Base-by-base conservation (phyloP, 2,888 invertebrate genomes). In the Petrophora chlorosata region DNA sequence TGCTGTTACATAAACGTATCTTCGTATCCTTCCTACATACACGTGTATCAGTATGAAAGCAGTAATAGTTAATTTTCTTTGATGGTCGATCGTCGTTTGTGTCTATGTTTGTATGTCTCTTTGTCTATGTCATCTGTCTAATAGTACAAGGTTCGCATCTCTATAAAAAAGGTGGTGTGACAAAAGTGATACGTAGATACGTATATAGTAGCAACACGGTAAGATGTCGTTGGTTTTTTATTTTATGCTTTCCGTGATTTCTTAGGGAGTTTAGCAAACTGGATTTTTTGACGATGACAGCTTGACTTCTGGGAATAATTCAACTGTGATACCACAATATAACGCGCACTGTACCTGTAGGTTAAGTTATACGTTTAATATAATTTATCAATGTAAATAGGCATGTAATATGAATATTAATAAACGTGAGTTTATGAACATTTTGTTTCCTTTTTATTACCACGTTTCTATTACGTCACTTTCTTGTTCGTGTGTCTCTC, bases 301-400 rank as follows among this genome's bases (percentile, higher is more conserved):
- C 54, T 52, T 46, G 53, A 63, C 32, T 57, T 60, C 56, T 56
- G 59, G 59, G 46, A 57, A 54, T 35, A 45, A 48, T 44, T 58
- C 74, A 74, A 82, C 87, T 88, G 88, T 88, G 88, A 88, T 87
- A 88, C 80, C 79, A 84, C 80, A 67, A 76, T 67, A 61, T 65
- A 71, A 70, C 63, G 63, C 46, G 76, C 79, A 85, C 79, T 75
- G 64, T 73, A 25, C 7, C n/a, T 8, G 67, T 75, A 73, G 68
- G 75, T 75, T 79, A 78, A 73, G 75, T 70, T 76, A 66, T 65
- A 63, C 61, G 57, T 55, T 51, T 64, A 67, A 63, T 63, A 64
- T 74, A 73, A 67, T 60, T 63, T 76, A 76, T 67, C 67, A 73
- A 73, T 87, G 83, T 85, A 84, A 76, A 85, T 84, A 86, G 67